Evolutionary conservation across 2,113 vertebrate species (phyloP).

Genomic region (Hoplias malabaricus): DNA sequence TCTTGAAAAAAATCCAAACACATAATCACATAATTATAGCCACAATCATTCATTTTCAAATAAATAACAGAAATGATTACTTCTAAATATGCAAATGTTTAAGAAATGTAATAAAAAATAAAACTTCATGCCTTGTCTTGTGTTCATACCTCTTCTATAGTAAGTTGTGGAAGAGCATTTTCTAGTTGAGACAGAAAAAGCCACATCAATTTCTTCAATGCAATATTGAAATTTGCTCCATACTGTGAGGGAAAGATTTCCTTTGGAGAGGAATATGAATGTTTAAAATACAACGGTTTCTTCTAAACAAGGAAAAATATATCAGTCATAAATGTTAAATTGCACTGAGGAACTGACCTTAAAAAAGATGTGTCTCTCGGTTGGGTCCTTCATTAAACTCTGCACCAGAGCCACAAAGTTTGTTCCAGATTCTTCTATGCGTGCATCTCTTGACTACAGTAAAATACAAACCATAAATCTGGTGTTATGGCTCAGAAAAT

Average conservation of each 20-base stretch:
- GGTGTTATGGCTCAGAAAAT: not conserved
- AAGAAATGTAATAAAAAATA: not conserved
- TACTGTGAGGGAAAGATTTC: constrained; percentile 46
- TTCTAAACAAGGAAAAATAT: not conserved
- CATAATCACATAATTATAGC: not conserved
- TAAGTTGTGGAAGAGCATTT: constrained; percentile 38
- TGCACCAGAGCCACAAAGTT: constrained; percentile 69
- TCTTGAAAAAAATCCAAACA: constrained; percentile 15
- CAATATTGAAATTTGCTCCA: constrained; percentile 43
- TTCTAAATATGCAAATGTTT: not conserved
- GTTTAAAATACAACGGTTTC: not conserved
- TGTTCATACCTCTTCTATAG: constrained; percentile 45
- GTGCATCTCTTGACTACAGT: constrained; percentile 49
- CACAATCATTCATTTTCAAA: not conserved
- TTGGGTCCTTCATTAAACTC: constrained; percentile 69
- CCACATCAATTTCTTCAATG: constrained; percentile 42
- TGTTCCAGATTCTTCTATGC: constrained; percentile 63
- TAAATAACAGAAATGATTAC: not conserved
- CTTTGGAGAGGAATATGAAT: not conserved
- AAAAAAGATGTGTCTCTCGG: constrained; percentile 71
- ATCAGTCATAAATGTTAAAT: not conserved
- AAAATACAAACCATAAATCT: constrained; percentile 9
- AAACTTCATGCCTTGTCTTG: not conserved
- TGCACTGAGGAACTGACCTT: constrained; percentile 56
- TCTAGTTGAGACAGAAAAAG: constrained; percentile 50